phyloP scores from a whole-genome alignment of 1,140 invertebrate genomes.

The Limonius californicus region DNA sequence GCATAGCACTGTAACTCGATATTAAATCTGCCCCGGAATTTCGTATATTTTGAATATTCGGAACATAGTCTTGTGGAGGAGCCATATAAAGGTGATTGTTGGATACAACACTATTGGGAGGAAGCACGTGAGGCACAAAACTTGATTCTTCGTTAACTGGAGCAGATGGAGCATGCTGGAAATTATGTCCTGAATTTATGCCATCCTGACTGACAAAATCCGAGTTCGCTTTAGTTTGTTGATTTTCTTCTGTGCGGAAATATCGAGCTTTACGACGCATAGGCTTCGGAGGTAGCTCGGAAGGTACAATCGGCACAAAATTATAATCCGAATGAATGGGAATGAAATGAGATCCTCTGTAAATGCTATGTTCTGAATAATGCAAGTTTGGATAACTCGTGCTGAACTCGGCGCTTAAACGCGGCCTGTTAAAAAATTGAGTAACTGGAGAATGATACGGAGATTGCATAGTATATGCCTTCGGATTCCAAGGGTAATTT shows the following conservation, averaged over 20 bases:
- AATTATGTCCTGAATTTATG: not conserved
- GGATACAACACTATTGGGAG: not conserved
- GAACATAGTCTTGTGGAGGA: not conserved
- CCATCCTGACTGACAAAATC: too few relatives aligned
- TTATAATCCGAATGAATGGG: not conserved
- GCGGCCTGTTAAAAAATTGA: not conserved
- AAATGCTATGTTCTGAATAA: not conserved
- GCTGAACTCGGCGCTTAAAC: not conserved
- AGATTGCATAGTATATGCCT: not conserved
- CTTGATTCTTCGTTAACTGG: not conserved
- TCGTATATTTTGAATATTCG: slow-evolving; percentile 11
- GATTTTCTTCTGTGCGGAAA: too few relatives aligned
- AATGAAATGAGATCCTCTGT: slow-evolving; percentile 1
- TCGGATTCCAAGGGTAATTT: slow-evolving; percentile 14
- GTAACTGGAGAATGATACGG: slow-evolving; percentile 2
- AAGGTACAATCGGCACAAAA: not conserved
- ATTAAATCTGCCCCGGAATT: slow-evolving; percentile 21
- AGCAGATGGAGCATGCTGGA: not conserved
- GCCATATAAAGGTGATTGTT: not conserved
- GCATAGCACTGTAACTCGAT: slow-evolving; percentile 23
- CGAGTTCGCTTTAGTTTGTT: too few relatives aligned
- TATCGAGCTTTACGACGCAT: not conserved
- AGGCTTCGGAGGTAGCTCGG: not conserved
- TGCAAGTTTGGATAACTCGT: not conserved
- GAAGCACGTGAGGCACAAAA: too few relatives aligned